Evolutionary conservation across 2,888 invertebrate species (phyloP), one percentile per base, ranked within the genome.

Genomic region (Pediacus dermestoides): DNA sequence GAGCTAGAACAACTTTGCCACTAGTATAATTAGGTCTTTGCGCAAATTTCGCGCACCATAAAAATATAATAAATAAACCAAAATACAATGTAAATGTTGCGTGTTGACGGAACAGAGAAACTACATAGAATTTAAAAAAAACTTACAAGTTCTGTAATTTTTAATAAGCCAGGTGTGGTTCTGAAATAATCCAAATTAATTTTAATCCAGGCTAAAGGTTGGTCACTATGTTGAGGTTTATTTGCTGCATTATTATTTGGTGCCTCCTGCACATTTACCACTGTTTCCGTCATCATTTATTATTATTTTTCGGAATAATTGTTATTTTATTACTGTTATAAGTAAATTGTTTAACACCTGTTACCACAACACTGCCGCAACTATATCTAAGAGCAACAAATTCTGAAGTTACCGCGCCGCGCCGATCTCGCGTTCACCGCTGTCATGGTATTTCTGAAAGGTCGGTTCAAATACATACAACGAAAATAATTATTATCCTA

Each of bases 61-160:
- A n/a, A n/a, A n/a, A n/a, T n/a, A n/a, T n/a, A n/a, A n/a, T n/a
- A n/a, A n/a, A n/a, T n/a, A n/a, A n/a, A n/a, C n/a, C n/a, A n/a
- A n/a, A n/a, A n/a, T n/a, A n/a, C n/a, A n/a, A n/a, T n/a, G n/a
- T n/a, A n/a, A n/a, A n/a, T n/a, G n/a, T n/a, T n/a, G n/a, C n/a
- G n/a, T n/a, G n/a, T n/a, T n/a, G n/a, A n/a, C n/a, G n/a, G n/a
- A n/a, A n/a, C n/a, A n/a, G n/a, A n/a, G n/a, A n/a, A n/a, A n/a
- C n/a, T n/a, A n/a, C n/a, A n/a, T n/a, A 30, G 21, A 11, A 16
- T 4, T 16, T 15, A 26, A 11, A 37, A 37, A 34, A 9, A n/a
- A 72, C 87, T 84, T 71, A 91, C 91, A 76, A 89, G 70, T 74
- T 91, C 79, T 11, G 81, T 73, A 46, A 91, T 69, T 75, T 91